Evolutionary conservation across 2,888 invertebrate genomes (phyloP), one percentile per base, ranked within the genome.

Genomic region (Idaea dimidiata): DNA sequence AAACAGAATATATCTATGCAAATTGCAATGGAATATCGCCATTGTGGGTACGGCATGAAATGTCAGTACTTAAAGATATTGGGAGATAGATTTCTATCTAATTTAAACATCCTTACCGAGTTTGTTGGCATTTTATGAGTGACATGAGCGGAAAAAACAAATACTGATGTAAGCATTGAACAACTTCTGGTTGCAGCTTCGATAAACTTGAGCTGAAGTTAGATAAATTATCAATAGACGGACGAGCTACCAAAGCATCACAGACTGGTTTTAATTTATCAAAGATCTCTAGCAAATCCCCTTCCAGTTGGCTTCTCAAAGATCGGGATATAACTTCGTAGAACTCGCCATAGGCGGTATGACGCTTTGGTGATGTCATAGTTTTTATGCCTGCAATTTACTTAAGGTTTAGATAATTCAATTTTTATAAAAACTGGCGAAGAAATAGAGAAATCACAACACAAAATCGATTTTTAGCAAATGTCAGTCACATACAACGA

Each of bases 151-250:
- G 94, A 68, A 91, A 93, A 57, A 94, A 74, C 64, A 94, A 80
- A 71, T 93, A 94, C 66, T 93, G 92, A 54, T 93, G 91, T 24
- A 94, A 76, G 67, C 93, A 91, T 64, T 94, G 92, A 1, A 94
- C 72, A 2, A 87, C 81, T 59, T 87, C 84, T 24, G 78, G 76
- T 56, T 90, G 85, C 64, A 93, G 73, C 24, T 80, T 83, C n/a
- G 76, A 70, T 6, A 93, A 77, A 17, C 79, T 68, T 6, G 73
- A 66, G 3, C 75, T 74, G 66, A 93, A 87, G 32, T 83, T 75
- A 8, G 71, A 68, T 33, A 93, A 80, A 63, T 80, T 88, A 33
- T 89, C 84, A 31, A 80, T 72, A 24, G 86, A 84, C 0, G 94
- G 94, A 68, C 83, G 77, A 57, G 86, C 82, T 81, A 93, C 88